Conservation (phyloP, 2,797 vertebrate genomes). For the Scolopax bukidnonensis region DNA sequence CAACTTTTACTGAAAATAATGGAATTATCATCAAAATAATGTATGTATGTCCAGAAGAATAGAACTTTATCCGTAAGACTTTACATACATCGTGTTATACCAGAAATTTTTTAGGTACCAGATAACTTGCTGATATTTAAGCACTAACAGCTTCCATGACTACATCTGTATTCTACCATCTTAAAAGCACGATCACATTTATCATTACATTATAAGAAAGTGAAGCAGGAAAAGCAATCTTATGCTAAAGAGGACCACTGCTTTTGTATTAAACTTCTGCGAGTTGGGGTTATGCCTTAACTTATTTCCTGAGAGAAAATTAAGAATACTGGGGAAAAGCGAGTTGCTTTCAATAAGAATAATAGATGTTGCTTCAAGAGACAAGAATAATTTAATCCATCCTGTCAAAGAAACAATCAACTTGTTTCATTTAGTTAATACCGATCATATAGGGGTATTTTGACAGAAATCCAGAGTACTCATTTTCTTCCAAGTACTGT, state of each 20-base stretch:
- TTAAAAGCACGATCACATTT: not conserved
- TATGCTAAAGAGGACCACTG: slow-evolving; percentile 67
- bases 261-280: slow-evolving; percentile 81
- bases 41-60: not conserved
- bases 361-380: not conserved
- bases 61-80: not conserved
- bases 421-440: not conserved
- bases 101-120: not conserved
- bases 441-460: not conserved
- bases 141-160: not conserved
- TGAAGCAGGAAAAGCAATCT: slow-evolving; percentile 70
- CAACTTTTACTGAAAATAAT: not conserved
- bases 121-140: not conserved
- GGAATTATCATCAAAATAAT: not conserved
- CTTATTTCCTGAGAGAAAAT: not conserved
- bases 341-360: not conserved
- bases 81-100: not conserved
- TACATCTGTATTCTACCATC: not conserved
- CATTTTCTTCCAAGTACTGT: not conserved
- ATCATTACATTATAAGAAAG: slow-evolving; percentile 54
- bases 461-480: not conserved
- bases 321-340: not conserved
- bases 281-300: slow-evolving; percentile 54
- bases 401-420: not conserved
- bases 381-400: not conserved